Percentiles rank a stretch among this genome's conserved stretches.
phyloP scores from a whole-genome alignment of 2,113 vertebrate species.

The Rhipidura dahli region DNA sequence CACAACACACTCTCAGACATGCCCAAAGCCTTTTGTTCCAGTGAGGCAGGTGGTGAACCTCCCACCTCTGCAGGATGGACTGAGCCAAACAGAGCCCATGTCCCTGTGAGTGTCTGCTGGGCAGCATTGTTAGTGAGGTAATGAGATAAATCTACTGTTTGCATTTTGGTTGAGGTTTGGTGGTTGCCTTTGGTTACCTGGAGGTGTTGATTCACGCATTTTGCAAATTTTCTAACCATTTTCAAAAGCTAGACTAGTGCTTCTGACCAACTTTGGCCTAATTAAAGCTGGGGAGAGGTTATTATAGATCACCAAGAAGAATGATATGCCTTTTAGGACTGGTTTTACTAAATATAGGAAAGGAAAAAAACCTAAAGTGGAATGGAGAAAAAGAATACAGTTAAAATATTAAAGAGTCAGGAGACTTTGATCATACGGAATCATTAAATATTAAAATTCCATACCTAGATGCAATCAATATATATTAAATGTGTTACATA shows the following conservation, averaged over 20 bases:
- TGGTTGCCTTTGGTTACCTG: neutral
- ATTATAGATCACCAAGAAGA: neutral
- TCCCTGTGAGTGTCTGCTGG: neutral
- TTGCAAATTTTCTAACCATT: neutral
- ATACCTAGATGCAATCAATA: neutral
- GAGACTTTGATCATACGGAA: neutral
- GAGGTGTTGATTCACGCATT: neutral
- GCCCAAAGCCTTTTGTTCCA: neutral
- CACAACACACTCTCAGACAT: neutral
- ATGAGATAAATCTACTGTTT: neutral
- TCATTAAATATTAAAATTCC: neutral
- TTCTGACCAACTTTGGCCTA: neutral
- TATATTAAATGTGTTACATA: neutral
- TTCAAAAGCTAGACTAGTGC: neutral
- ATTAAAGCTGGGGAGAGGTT: neutral
- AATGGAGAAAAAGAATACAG: neutral
- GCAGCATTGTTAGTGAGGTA: rapidly evolving
- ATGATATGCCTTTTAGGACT: neutral
- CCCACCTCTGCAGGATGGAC: neutral
- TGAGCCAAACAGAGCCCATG: rapidly evolving
- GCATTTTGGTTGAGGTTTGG: rapidly evolving
- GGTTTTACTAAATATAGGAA: neutral
- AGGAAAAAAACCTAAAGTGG: neutral
- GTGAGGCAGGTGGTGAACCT: neutral
- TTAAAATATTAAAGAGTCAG: neutral